Conservation (phyloP, 2,888 invertebrate species). For the Clanis bilineata region DNA sequence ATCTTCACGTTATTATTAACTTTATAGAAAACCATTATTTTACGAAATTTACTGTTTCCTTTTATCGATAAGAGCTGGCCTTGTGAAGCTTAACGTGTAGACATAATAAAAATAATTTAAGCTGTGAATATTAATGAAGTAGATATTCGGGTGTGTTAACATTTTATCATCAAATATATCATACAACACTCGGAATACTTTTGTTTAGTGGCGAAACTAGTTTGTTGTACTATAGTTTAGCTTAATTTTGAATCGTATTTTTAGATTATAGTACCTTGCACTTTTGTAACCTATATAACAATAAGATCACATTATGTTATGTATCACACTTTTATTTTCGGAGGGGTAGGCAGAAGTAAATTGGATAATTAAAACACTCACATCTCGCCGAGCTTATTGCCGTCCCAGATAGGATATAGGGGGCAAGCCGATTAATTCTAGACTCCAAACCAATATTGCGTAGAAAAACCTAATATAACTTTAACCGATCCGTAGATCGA, state of each 20-base stretch:
- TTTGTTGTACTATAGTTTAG: background rate
- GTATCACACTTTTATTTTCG: too few species aligned
- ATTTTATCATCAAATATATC: background rate
- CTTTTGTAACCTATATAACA: too few species aligned
- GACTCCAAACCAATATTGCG: too few species aligned
- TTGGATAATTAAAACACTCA: too few species aligned
- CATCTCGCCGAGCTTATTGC: too few species aligned
- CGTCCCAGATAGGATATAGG: too few species aligned
- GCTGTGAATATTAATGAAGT: background rate
- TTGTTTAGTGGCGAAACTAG: background rate
- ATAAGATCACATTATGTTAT: too few species aligned
- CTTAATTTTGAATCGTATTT: background rate
- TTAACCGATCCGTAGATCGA: too few species aligned
- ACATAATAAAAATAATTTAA: slow-evolving; percentile 9
- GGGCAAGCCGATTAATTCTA: too few species aligned
- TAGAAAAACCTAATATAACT: too few species aligned
- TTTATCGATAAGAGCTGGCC: slow-evolving; percentile 11
- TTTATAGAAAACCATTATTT: background rate
- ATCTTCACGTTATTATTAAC: slow-evolving; percentile 20
- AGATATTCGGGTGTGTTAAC: background rate
- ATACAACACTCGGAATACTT: background rate
- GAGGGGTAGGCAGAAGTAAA: too few species aligned
- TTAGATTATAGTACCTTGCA: too few species aligned
- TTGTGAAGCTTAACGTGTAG: background rate
- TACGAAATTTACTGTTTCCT: background rate